Base-by-base conservation (phyloP, 2,888 invertebrate genomes). In the Lissocephala sabroskyi region DNA sequence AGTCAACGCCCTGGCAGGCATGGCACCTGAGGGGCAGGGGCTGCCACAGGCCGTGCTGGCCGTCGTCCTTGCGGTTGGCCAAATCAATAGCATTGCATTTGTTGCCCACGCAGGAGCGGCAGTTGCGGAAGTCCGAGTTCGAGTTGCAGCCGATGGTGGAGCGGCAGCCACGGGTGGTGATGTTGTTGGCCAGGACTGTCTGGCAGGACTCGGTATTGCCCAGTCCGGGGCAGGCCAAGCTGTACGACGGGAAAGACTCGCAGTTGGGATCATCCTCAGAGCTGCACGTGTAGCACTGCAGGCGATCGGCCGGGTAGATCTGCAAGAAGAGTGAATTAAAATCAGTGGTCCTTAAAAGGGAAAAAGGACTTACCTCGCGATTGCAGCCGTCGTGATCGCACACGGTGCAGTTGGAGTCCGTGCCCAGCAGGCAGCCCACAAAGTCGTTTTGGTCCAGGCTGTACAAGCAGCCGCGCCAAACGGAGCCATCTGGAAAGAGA, bases 401-500 rank as follows among this genome's bases (percentile, higher is more conserved):
- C 1, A 66, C 14, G 0, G 57, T 37, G 32, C 83, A 82, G 28
- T 76, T 71, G 0, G 52, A 45, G 42, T 74, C 71, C 6, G 35
- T 74, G 11, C 76, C 80, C 26, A 79, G 44, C 1, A 82, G 49
- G 43, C 82, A 83, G 30, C 30, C 52, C 4, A 58, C 68, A 37
- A 82, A 83, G 0, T 67, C 56, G 1, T 60, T 16, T 17, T 58
- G 66, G 0, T 53, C 41, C 23, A 83, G 44, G 18, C 80, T 70
- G 1, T 55, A 57, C 2, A 83, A 49, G 19, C 82, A 83, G 5
- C 80, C 80, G 18, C 83, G 74, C 1, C 39, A 42, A 1, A 82
- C 83, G 2, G 64, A 49, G 1, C 82, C 82, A 49, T 52, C 83
- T 82, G n/a, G n/a, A n/a, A n/a, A n/a, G n/a, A n/a, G n/a, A n/a